Evolutionary conservation across 2,797 vertebrate species (phyloP).

Genomic region (Clarias platycephalus): DNA sequence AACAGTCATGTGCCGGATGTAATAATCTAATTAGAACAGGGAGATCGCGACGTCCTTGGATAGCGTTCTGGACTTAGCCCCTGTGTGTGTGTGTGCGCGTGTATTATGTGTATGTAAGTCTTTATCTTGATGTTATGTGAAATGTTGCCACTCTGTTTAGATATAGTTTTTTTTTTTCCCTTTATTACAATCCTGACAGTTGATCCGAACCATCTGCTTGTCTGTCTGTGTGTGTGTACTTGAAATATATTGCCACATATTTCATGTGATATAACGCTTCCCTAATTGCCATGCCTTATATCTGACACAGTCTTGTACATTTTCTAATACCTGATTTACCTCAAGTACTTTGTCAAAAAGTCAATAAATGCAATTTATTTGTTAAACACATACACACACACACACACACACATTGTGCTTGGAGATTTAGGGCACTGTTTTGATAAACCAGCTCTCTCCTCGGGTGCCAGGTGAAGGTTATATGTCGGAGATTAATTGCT

Average conservation of each 20-base stretch:
- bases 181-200: not conserved
- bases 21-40: too few species aligned
- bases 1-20: too few species aligned
- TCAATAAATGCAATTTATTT: conserved; percentile 75
- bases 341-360: conserved; percentile 74
- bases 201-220: not conserved
- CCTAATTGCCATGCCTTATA: conserved; percentile 21
- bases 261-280: not conserved
- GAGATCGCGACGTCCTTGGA: too few species aligned
- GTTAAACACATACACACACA: conserved; percentile 33
- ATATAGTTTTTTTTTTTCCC: not conserved
- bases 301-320: conserved; percentile 57
- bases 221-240: not conserved
- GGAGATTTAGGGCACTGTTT: conserved; percentile 71
- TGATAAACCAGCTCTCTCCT: conserved; percentile 68
- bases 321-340: conserved; percentile 65
- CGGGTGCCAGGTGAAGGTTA: conserved; percentile 58
- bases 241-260: conserved; percentile 11
- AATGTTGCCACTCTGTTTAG: conserved; percentile 6
- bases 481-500: conserved; percentile 70
- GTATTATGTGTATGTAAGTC: too few species aligned
- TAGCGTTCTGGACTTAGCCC: too few species aligned
- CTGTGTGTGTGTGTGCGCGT: too few species aligned
- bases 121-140: not conserved
- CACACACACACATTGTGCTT: conserved; percentile 68